Conservation (phyloP, 2,113 vertebrate species). For the Manacus vitellinus region DNA sequence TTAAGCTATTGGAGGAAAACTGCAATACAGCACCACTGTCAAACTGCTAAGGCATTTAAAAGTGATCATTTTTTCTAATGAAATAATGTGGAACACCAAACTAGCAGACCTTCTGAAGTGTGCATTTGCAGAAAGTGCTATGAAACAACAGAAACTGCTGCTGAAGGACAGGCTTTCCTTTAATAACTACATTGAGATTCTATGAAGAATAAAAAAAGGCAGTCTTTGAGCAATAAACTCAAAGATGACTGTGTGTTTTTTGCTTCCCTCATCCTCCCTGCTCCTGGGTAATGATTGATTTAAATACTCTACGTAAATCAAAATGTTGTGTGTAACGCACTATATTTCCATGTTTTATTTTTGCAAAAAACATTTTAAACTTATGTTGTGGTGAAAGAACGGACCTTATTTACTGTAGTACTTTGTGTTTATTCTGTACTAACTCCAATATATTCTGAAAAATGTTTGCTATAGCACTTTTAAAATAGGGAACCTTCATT, state of each 20-base stretch:
- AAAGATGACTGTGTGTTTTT: not conserved
- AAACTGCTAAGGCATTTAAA: not conserved
- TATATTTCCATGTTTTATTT: not conserved
- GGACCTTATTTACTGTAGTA: not conserved
- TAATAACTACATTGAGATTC: not conserved
- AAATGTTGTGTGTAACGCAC: not conserved
- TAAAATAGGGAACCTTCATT: not conserved
- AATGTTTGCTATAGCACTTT: not conserved
- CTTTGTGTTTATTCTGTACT: not conserved
- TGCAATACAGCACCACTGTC: not conserved
- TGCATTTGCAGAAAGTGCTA: not conserved
- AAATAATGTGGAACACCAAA: not conserved
- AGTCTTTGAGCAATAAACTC: not conserved
- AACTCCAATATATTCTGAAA: not conserved
- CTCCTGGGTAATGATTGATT: not conserved
- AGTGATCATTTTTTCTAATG: not conserved
- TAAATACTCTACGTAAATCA: not conserved
- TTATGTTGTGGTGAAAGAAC: not conserved
- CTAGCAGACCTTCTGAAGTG: not conserved
- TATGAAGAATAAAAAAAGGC: accelerated
- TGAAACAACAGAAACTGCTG: not conserved
- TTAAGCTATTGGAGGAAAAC: not conserved
- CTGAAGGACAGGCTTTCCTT: not conserved
- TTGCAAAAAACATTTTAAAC: not conserved
- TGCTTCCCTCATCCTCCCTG: not conserved